Conservation (phyloP, 2,888 invertebrate genomes). For the Embidobia sp. region DNA sequence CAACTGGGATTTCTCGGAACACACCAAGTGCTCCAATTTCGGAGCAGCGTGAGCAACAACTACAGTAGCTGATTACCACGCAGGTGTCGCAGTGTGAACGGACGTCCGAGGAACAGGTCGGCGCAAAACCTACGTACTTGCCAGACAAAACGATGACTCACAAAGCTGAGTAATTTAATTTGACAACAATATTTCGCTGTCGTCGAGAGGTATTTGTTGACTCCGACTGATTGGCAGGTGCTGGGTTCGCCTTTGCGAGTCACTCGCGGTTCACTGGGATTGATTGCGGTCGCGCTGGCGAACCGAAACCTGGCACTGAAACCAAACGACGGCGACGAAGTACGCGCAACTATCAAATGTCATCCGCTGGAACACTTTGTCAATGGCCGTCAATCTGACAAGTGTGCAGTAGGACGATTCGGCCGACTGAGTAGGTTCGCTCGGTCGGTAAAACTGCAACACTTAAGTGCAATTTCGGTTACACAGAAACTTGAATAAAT, state of each 20-base stretch:
- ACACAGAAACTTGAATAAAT: too few species aligned
- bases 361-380: slow-evolving; percentile 19
- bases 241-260: not conserved
- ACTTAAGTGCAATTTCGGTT: too few species aligned
- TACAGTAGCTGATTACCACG: too few species aligned
- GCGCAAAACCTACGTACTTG: slow-evolving; percentile 5
- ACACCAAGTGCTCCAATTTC: too few species aligned
- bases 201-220: slow-evolving; percentile 14
- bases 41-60: too few species aligned
- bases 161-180: slow-evolving; percentile 51
- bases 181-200: slow-evolving; percentile 39
- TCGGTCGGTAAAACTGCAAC: not conserved
- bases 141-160: slow-evolving; percentile 48
- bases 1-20: too few species aligned
- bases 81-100: too few species aligned
- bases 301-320: not conserved
- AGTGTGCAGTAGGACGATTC: not conserved
- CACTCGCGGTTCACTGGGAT: not conserved
- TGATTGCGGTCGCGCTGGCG: too few species aligned
- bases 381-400: slow-evolving; percentile 6
- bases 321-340: not conserved
- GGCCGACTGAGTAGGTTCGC: not conserved
- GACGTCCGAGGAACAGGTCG: too few species aligned
- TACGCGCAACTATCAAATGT: slow-evolving; percentile 14
- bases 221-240: slow-evolving; percentile 2